Evolutionary conservation across 2,113 vertebrate genomes (phyloP), one percentile per base, ranked within the genome.

Genomic region (Rhombomys opimus): DNA sequence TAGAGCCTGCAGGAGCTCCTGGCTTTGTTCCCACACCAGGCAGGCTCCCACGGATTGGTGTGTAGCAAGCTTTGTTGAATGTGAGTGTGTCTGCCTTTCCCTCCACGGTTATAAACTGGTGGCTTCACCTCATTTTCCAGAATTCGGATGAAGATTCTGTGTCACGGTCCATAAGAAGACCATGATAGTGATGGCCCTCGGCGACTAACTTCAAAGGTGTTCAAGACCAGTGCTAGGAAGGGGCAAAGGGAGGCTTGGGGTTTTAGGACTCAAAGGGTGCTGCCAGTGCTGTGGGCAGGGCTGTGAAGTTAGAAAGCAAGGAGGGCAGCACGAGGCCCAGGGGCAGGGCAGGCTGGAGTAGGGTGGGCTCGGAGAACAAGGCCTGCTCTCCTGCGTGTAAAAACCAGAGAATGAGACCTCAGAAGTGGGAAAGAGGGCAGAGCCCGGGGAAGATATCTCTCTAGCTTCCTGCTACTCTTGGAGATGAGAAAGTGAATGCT

Each of bases 11-110:
- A 86, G 77, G 46, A 70, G 87, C 72, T 76, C 41, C 65, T 90
- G 4, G 90, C 32, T 87, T 96, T 95, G 91, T 61, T 93, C 87
- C 89, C 23, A 50, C 82, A 54, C 77, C 61, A 46, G 54, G 80
- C 23, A 59, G 41, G 41, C 9, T 8, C 22, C 30, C 15, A 5
- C 70, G 65, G 63, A 22, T 30, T 52, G 32, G 41, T 54, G 30
- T 35, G 5, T n/a, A 77, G 61, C 6, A 59, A 80, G 57, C 9
- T 85, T 38, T 22, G n/a, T 7, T 18, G 22, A 89, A 73, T 50
- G 4, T 46, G 75, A 82, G 46, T 5, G 35, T 38, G 17, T 95
- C 52, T 12, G 13, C 78, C n/a, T 50, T 95, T 89, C 50, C 54
- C 23, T 54, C 68, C 22, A 4, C 18, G 10, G 22, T 35, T 76